A percentile compares a stretch with the other conserved stretches of the same genome.
Evolutionary conservation across 1,140 invertebrate species (phyloP).

Genomic region (Tetragonula clypearis): DNA sequence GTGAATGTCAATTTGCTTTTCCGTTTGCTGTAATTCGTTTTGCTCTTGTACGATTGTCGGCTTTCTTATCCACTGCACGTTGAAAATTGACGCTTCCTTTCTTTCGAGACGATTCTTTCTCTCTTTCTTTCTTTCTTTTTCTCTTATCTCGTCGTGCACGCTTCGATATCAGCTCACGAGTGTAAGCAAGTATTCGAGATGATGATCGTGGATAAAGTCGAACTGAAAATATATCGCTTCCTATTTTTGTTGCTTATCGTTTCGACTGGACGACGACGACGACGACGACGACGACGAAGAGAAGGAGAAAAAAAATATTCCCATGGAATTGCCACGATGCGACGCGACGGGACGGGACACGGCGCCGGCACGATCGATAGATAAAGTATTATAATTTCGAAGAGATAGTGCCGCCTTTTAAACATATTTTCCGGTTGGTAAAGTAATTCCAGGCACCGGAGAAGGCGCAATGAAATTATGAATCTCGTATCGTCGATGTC

Average conservation of each 20-base stretch:
- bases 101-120: neutral
- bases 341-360: no score
- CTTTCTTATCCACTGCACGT: constrained; percentile 73
- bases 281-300: no score
- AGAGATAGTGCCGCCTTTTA: neutral
- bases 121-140: neutral
- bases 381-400: neutral
- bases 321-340: neutral
- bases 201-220: neutral
- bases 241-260: no score
- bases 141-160: neutral
- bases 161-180: neutral
- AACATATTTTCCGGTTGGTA: constrained; percentile 23
- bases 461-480: constrained; percentile 52
- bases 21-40: constrained; percentile 34
- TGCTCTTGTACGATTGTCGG: constrained; percentile 63
- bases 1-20: neutral
- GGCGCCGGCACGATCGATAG: no score
- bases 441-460: constrained; percentile 7
- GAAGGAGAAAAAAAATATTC: neutral
- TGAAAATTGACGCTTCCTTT: constrained; percentile 55
- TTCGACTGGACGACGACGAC: no score
- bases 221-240: no score
- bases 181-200: neutral
- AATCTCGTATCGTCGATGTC: constrained; percentile 64